phyloP scores from a whole-genome alignment of 1,140 invertebrate genomes.

The Lepidostoma basale region DNA sequence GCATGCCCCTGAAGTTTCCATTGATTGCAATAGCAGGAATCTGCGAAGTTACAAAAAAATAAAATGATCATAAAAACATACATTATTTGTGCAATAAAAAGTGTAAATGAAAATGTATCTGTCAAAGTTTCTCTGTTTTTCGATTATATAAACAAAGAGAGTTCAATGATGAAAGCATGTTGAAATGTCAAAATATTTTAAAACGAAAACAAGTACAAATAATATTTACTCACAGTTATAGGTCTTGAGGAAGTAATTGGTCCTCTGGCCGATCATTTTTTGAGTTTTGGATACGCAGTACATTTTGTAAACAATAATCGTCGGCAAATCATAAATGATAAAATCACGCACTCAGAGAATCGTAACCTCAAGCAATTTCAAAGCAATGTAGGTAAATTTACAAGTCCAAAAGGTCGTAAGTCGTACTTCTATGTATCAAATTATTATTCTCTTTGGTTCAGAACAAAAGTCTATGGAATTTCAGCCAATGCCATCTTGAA shows the following conservation, averaged over 20 bases:
- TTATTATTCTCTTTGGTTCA: too few relatives aligned
- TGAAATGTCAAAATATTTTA: slow-evolving; percentile 33
- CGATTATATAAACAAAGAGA: slow-evolving; percentile 37
- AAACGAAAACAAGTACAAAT: slow-evolving; percentile 1
- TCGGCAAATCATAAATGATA: slow-evolving; percentile 37
- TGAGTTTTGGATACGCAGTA: slow-evolving; percentile 26
- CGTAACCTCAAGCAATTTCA: slow-evolving; percentile 18
- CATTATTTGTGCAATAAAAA: not conserved
- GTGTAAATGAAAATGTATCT: not conserved
- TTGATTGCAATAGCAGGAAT: slow-evolving; percentile 35
- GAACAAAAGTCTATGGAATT: too few relatives aligned
- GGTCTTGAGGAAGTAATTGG: slow-evolving; percentile 14
- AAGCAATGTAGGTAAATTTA: too few relatives aligned
- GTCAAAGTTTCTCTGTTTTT: not conserved
- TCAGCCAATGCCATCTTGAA: too few relatives aligned
- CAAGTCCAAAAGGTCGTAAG: too few relatives aligned
- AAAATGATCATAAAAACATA: not conserved
- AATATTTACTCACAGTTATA: slow-evolving; percentile 28
- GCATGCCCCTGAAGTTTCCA: slow-evolving; percentile 31
- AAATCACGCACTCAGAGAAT: slow-evolving; percentile 7
- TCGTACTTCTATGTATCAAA: too few relatives aligned
- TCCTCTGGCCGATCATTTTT: not conserved
- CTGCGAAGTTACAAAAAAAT: slow-evolving; percentile 27
- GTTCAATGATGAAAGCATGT: slow-evolving; percentile 26
- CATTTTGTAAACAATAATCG: slow-evolving; percentile 29